Evolutionary conservation across 2,113 vertebrate species (phyloP), one percentile per base, ranked within the genome.

Genomic region (Morphnarchus princeps): DNA sequence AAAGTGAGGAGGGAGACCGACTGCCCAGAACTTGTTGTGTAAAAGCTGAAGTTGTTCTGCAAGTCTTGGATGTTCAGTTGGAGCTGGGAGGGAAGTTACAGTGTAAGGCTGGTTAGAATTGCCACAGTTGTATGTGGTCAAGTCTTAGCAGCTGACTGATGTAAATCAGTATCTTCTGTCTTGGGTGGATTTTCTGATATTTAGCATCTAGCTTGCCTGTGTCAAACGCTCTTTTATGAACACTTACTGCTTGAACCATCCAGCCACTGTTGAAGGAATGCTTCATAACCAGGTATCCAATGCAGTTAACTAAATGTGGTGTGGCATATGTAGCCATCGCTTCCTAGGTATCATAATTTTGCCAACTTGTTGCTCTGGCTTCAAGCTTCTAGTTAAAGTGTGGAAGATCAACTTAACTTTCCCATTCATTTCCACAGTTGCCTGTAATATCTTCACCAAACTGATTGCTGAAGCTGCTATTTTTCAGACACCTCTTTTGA

Each of bases 41-140:
- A 28, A 50, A 87, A 65, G 38, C 57, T 59, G 26, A 45, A 77
- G 32, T 38, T 63, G 20, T 76, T 74, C 70, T 65, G 31, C 28
- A 58, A 59, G 40, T 65, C 49, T 66, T 52, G 12, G 0, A 1
- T 38, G 54, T 57, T 72, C 34, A 11, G 5, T 36, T 36, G 19
- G 5, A 3, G 6, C 11, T 5, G 6, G 0, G 9, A 12, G 3
- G 7, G 1, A 2, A 31, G 21, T 42, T 49, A 6, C 0, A 16
- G 22, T 16, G 8, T 55, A 40, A 36, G 45, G 11, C 47, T 67
- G 32, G 9, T 47, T 45, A 40, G 18, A 69, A 11, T 40, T 70
- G 11, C 34, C 3, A 3, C 3, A 13, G 13, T 38, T 77, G 57
- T 47, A 22, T 12, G 22, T 49, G 13, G 17, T 59, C 11, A n/a